phyloP scores from a whole-genome alignment of 2,888 invertebrate species.

The Nomada fabriciana region DNA sequence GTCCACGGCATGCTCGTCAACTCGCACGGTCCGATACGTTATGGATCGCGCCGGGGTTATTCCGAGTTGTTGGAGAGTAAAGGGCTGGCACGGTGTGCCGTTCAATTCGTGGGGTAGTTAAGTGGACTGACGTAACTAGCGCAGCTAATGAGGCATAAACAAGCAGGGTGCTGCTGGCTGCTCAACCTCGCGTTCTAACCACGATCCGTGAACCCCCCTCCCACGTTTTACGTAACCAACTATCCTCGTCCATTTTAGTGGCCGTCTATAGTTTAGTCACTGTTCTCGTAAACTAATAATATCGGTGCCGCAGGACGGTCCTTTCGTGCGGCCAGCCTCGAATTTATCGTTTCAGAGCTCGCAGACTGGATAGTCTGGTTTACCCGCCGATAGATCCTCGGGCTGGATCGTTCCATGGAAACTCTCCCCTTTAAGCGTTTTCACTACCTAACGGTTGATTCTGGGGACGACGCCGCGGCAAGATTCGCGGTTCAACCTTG shows the following conservation, averaged over 20 bases:
- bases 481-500: neutral
- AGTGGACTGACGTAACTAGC: constrained; percentile 78
- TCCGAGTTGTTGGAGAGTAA: constrained; percentile 43
- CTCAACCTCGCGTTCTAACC: constrained; percentile 59
- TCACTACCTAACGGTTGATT: neutral
- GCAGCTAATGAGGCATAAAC: constrained; percentile 80
- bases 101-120: constrained; percentile 77
- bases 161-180: constrained; percentile 71
- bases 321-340: constrained; percentile 71
- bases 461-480: neutral
- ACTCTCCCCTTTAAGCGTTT: constrained; percentile 36
- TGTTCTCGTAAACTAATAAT: constrained; percentile 78
- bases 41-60: constrained; percentile 58
- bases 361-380: constrained; percentile 23
- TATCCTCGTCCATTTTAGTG: constrained; percentile 71
- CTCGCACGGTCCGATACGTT: constrained; percentile 40
- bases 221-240: constrained; percentile 48
- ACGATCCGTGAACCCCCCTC: constrained; percentile 50
- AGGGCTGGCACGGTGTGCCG: constrained; percentile 57
- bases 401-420: constrained; percentile 47
- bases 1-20: neutral
- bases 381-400: constrained; percentile 32
- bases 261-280: constrained; percentile 76
- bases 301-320: constrained; percentile 71
- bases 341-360: constrained; percentile 72